phyloP scores from a whole-genome alignment of 1,140 invertebrate species.

The Drosophila biarmipes region DNA sequence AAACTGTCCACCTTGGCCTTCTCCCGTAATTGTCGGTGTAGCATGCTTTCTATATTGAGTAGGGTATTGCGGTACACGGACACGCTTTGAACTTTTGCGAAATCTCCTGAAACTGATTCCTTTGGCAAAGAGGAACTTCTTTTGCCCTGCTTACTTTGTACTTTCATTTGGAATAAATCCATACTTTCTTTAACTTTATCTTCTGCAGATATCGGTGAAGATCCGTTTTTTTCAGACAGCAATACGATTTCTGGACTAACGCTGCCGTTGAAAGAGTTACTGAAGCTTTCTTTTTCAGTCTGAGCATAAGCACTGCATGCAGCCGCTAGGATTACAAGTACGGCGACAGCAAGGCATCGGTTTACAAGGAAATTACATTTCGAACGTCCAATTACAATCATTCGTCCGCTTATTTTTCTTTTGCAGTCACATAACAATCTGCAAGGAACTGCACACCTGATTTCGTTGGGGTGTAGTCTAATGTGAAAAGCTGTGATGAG shows the following conservation, averaged over 20 bases:
- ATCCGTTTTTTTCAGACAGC: slow-evolving; percentile 8
- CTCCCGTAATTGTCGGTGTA: slow-evolving; percentile 68
- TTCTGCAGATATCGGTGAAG: not conserved
- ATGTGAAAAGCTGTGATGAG: not conserved
- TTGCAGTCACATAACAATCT: slow-evolving; percentile 8
- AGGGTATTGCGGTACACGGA: slow-evolving; percentile 57
- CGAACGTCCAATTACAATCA: slow-evolving; percentile 5
- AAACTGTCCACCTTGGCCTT: slow-evolving; percentile 74
- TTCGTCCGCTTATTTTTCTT: slow-evolving; percentile 1
- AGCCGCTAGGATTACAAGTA: slow-evolving; percentile 40
- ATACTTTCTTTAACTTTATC: slow-evolving; percentile 3
- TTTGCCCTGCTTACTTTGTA: slow-evolving; percentile 6
- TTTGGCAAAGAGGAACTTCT: not conserved
- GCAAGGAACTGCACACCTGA: not conserved
- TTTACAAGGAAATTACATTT: slow-evolving; percentile 10
- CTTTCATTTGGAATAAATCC: slow-evolving; percentile 8
- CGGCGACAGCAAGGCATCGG: slow-evolving; percentile 9
- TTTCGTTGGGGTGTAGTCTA: slow-evolving; percentile 1
- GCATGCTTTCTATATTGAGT: slow-evolving; percentile 49
- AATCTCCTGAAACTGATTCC: not conserved
- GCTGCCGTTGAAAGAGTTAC: slow-evolving; percentile 9
- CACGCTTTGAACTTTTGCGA: slow-evolving; percentile 25
- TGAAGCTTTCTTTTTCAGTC: not conserved
- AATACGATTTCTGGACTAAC: not conserved
- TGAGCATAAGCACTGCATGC: slow-evolving; percentile 18